phyloP scores from a whole-genome alignment of 2,113 vertebrate genomes.

The Chroicocephalus ridibundus region DNA sequence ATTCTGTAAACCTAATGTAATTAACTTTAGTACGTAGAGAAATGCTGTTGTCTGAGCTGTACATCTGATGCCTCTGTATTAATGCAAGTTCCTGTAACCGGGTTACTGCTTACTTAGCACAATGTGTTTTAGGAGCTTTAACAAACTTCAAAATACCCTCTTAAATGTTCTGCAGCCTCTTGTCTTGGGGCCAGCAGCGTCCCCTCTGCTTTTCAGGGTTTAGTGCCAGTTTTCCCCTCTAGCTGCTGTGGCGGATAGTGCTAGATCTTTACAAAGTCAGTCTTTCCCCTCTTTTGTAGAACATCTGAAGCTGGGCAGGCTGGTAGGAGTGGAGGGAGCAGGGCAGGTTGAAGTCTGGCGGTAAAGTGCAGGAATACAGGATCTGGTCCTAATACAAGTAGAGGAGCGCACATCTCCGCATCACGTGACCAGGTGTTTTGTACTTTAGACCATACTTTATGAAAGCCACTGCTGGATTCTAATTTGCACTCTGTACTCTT shows the following conservation, averaged over 20 bases:
- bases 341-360: not conserved
- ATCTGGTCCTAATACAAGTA: not conserved
- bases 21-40: not conserved
- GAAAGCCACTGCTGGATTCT: not conserved
- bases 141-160: not conserved
- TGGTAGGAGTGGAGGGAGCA: not conserved
- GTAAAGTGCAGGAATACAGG: not conserved
- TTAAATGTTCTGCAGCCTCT: fast-evolving
- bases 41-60: not conserved
- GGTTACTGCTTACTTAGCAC: not conserved
- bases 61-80: not conserved
- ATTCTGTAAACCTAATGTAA: not conserved
- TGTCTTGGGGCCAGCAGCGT: not conserved
- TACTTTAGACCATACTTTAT: not conserved
- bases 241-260: not conserved
- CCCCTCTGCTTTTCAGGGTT: not conserved
- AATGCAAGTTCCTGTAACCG: not conserved
- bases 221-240: not conserved
- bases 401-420: fast-evolving
- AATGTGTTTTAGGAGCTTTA: not conserved
- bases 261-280: not conserved
- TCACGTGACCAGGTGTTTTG: not conserved
- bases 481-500: not conserved
- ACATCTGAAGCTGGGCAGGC: not conserved
- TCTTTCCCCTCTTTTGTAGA: not conserved